Base-by-base conservation (phyloP, 1,140 invertebrate genomes). In the Drosophila kikkawai region DNA sequence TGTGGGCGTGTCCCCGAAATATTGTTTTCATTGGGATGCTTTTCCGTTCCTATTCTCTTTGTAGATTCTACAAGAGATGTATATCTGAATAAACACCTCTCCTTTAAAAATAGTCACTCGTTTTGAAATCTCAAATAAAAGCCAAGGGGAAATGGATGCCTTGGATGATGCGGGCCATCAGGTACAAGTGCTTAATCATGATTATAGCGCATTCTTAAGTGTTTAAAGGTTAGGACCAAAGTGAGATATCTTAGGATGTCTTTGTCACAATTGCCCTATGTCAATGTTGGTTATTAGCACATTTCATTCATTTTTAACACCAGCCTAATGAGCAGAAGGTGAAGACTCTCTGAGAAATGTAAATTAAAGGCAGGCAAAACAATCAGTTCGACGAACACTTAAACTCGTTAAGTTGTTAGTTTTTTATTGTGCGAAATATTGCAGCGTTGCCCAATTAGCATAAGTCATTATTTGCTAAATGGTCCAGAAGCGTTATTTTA, bases 231-330 rank as follows among this genome's bases (percentile, higher is more conserved):
- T 58, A 47, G 42, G n/a, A 45, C 44, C 74, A 59, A 41, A 29
- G 36, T 55, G 22, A 8, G 17, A 34, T 15, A 29, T 29, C 26
- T 29, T 37, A 37, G 15, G 56, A 58, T 60, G 29, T 55, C 17
- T 57, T 65, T 75, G 53, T 58, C 60, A 37, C 51, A 26, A 42
- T 51, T 41, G 47, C 32, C 55, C 34, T 47, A 22, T 57, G 73
- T 63, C 73, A 75, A 64, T 70, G 66, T 79, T 79, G 45, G 68
- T 42, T 36, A 47, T 79, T 79, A 57, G 66, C 76, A 79, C 66
- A 36, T 79, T 70, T 51, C 67, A 9, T 4, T 12, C 17, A 37
- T 11, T 78, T 79, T 79, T 78, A 69, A 63, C 75, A 78, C 75
- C 17, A 17, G 11, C 3, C 50, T 75, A 44, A 42, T 48, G 39